Evolutionary conservation across 2,888 invertebrate genomes (phyloP).

Genomic region (Habrosyne pyritoides): DNA sequence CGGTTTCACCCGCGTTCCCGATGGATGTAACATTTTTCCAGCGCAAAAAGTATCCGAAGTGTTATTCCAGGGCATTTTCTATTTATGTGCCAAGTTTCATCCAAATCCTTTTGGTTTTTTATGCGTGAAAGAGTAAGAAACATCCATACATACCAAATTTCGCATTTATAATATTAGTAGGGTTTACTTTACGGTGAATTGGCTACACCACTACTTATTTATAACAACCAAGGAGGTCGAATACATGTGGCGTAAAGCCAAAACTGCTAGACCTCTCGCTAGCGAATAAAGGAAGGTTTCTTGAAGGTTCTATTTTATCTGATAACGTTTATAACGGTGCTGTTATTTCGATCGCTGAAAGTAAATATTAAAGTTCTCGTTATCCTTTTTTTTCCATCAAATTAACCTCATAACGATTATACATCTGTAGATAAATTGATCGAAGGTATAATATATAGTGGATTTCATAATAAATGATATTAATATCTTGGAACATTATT

Average conservation of each 20-base stretch:
- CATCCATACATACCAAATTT: too few species aligned
- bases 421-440: too few species aligned
- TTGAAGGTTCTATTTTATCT: background rate
- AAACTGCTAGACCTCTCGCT: background rate
- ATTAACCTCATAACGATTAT: background rate
- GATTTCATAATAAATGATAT: too few species aligned
- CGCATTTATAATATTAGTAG: background rate
- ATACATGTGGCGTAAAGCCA: background rate
- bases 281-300: background rate
- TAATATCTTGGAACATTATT: too few species aligned
- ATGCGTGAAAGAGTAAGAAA: too few species aligned
- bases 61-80: too few species aligned
- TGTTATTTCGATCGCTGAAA: background rate
- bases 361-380: background rate
- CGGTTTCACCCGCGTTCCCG: too few species aligned
- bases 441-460: too few species aligned
- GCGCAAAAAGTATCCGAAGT: too few species aligned
- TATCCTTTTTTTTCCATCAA: background rate
- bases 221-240: background rate
- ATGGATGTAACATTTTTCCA: too few species aligned
- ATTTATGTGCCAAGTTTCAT: too few species aligned
- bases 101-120: too few species aligned
- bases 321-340: background rate
- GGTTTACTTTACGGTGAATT: background rate
- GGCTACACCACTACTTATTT: background rate